Base-by-base conservation (phyloP, 2,113 vertebrate genomes). In the Cyphomyrus plagiostoma region DNA sequence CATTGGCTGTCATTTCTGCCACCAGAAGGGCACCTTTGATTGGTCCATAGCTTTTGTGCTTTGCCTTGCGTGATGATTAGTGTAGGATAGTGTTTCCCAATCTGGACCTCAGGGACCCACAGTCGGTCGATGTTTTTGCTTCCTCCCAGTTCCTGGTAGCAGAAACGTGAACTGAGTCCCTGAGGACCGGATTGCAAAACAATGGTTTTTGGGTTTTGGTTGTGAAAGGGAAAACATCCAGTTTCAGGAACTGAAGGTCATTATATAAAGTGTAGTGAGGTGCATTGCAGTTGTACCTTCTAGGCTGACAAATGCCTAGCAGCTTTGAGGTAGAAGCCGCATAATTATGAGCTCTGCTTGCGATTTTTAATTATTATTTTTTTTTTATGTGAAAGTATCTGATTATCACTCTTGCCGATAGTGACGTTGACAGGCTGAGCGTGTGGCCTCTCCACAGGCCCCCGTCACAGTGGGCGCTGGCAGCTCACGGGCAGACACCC, bases 401-500 rank as follows among this genome's bases (percentile, higher is more conserved):
- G 10, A 7, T 42, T 39, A 80, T 42, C 13, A 9, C 70, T n/a
- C 26, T 49, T 15, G n/a, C 4, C 2, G 10, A 2, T 52, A 50
- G 26, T 53, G n/a, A 53, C 19, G 85, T 15, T 35, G 50, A 53
- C 7, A 19, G 52, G 8, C 52, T 58, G 52, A 21, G 15, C 49
- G 1, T 87, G 86, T 15, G 26, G 6, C 9, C 10, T 58, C 19
- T 45, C 49, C 17, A 35, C 88, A 92, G 93, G 85, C 85, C 42
- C 52, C 92, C 93, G 92, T 74, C 1, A 90, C 91, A 1, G 95
- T 96, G 21, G 94, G 95, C 15, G 94, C 89, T 19, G 90, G 93
- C 90, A 94, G 95, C 90, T 93, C 94, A 1, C 92, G 93, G 83
- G 95, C 95, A 0, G 96, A 97, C 90, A 97, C 95, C 5, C 96